These are phyloP conservation scores for Bombus turneri DNA, from an alignment of 1,140 invertebrate species.

Conservation along the genomic window DNA sequence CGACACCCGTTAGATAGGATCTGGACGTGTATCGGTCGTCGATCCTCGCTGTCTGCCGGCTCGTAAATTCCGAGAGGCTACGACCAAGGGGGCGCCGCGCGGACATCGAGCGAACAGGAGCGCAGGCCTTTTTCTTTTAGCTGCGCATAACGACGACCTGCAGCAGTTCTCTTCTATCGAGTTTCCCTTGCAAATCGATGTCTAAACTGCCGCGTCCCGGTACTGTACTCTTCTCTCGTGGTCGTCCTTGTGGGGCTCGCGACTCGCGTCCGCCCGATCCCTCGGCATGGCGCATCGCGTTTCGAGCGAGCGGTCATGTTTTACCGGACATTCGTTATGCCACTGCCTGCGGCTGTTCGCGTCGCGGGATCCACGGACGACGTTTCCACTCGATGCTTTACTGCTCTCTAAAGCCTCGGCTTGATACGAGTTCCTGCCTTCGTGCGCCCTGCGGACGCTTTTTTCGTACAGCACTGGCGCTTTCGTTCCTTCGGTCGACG, in stretches of 20 bases:
- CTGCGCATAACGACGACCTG: slow-evolving; percentile 45
- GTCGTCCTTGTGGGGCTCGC: slow-evolving; percentile 19
- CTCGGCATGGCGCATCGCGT: slow-evolving; percentile 28
- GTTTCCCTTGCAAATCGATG: slow-evolving; percentile 79
- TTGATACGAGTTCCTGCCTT: slow-evolving; percentile 65
- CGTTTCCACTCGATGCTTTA: slow-evolving; percentile 68
- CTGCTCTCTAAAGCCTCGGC: slow-evolving; percentile 54
- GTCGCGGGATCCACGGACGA: slow-evolving; percentile 1
- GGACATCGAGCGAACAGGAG: slow-evolving; percentile 25
- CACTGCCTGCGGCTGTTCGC: neutral
- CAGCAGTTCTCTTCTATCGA: slow-evolving; percentile 56
- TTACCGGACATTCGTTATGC: slow-evolving; percentile 77
- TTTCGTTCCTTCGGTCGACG: slow-evolving; percentile 3
- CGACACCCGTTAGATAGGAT: slow-evolving; percentile 68
- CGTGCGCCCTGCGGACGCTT: slow-evolving; percentile 8
- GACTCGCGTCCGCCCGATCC: no score
- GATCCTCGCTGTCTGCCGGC: slow-evolving; percentile 67
- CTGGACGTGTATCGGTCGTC: slow-evolving; percentile 68
- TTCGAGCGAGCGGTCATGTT: slow-evolving; percentile 71
- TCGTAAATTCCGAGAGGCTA: slow-evolving; percentile 74
- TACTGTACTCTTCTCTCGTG: neutral
- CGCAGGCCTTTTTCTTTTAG: slow-evolving; percentile 27
- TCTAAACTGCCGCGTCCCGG: slow-evolving; percentile 69
- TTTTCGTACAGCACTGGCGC: neutral
- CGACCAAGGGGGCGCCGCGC: slow-evolving; percentile 43